Evolutionary conservation across 2,888 invertebrate species (phyloP).

Genomic region (Andrena camellia): DNA sequence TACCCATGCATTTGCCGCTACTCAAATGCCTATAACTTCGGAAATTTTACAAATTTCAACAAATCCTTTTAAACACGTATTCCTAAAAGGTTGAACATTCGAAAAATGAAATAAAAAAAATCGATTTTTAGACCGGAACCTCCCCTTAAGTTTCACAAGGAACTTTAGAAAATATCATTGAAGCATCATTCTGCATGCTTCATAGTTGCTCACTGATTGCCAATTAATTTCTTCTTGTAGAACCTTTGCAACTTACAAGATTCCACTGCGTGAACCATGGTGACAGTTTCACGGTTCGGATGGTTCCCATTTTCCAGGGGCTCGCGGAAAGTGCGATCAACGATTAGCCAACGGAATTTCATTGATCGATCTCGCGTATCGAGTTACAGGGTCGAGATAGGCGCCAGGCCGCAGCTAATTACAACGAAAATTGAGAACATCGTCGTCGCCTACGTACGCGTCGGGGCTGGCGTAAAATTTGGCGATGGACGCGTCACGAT

Average conservation of each 20-base stretch:
- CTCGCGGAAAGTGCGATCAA: slow-evolving; percentile 34
- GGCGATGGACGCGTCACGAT: slow-evolving; percentile 52
- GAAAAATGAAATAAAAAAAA: no score
- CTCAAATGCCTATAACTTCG: no score
- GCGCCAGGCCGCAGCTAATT: slow-evolving; percentile 60
- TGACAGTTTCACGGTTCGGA: neutral
- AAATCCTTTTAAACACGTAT: no score
- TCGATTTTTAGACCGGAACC: no score
- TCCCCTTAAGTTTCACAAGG: no score
- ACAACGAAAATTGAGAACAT: slow-evolving; percentile 66
- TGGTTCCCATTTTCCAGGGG: neutral
- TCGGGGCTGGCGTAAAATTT: slow-evolving; percentile 60
- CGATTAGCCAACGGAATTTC: slow-evolving; percentile 51
- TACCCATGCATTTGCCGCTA: no score
- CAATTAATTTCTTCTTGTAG: no score
- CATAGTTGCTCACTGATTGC: no score
- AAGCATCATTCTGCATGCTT: neutral
- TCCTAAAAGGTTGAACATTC: no score
- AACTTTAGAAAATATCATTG: no score
- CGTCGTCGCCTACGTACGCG: slow-evolving; percentile 47
- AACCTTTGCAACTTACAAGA: neutral
- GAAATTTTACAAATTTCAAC: no score
- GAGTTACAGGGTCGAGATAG: slow-evolving; percentile 42
- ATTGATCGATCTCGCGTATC: slow-evolving; percentile 56
- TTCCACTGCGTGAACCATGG: neutral